These are phyloP conservation scores for Microplitis demolitor DNA, from an alignment of 1,140 invertebrate genomes.

Conservation along the genomic window DNA sequence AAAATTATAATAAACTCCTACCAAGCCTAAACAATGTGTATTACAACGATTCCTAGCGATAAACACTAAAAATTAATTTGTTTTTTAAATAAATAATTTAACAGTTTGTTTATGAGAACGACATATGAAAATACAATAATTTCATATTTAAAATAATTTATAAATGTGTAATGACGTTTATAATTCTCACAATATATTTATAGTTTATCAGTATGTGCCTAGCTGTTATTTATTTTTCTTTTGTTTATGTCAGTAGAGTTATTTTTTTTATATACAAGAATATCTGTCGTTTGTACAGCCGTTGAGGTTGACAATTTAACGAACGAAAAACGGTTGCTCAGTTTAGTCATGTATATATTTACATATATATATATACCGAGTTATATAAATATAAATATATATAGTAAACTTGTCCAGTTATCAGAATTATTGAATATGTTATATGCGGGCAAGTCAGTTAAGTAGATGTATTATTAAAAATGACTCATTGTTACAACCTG, in stretches of 20 bases:
- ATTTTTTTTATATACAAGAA: too few species aligned
- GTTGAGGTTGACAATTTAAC: slow-evolving; percentile 13
- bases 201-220: not conserved
- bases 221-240: not conserved
- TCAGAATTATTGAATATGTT: slow-evolving; percentile 17
- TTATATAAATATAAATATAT: not conserved
- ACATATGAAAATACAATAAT: too few species aligned
- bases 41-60: too few species aligned
- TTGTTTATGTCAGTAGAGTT: not conserved
- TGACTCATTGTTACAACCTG: not conserved
- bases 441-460: slow-evolving; percentile 11
- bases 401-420: slow-evolving; percentile 1
- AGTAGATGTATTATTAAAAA: not conserved
- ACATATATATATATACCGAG: not conserved
- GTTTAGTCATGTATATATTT: slow-evolving; percentile 4
- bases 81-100: too few species aligned
- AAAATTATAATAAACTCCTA: too few species aligned
- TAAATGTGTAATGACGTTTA: too few species aligned
- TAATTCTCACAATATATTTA: not conserved
- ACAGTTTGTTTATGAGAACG: too few species aligned
- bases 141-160: too few species aligned
- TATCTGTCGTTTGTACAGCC: not conserved
- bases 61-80: too few species aligned
- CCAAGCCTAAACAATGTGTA: too few species aligned
- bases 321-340: not conserved